phyloP scores from a whole-genome alignment of 2,888 invertebrate genomes.

The Lochmaea crataegi region DNA sequence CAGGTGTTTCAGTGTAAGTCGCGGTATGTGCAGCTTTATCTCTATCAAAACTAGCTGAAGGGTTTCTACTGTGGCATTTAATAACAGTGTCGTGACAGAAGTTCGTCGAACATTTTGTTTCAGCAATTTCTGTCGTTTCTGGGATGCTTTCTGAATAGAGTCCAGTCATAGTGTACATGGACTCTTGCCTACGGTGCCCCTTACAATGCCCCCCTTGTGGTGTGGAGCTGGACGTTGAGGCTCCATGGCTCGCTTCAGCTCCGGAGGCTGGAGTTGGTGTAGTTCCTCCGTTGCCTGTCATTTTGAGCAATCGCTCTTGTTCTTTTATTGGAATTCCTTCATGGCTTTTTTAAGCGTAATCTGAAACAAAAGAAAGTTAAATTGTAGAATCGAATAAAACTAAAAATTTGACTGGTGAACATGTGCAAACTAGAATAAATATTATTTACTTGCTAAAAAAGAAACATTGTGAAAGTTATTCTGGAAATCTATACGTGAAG shows the following conservation, averaged over 20 bases:
- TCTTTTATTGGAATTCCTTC: constrained; percentile 9
- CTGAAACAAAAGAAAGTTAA: constrained; percentile 8
- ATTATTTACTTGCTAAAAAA: neutral
- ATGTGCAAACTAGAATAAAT: no score
- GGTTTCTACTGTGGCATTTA: constrained; percentile 86
- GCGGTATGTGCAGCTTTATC: constrained; percentile 72
- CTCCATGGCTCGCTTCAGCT: constrained; percentile 38
- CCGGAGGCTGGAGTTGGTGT: constrained; percentile 16
- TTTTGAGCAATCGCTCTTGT: constrained; percentile 25
- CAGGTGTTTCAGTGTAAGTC: constrained; percentile 70
- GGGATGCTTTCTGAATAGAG: constrained; percentile 81
- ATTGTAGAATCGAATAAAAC: neutral
- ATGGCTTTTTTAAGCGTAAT: constrained; percentile 2
- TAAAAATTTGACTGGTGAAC: no score
- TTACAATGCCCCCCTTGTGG: constrained; percentile 54
- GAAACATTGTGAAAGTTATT: no score
- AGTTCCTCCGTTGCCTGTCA: constrained; percentile 34
- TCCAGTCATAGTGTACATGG: constrained; percentile 91
- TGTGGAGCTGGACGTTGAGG: constrained; percentile 42
- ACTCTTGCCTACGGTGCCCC: constrained; percentile 79
- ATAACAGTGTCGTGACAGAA: constrained; percentile 65
- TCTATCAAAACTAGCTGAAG: constrained; percentile 80
- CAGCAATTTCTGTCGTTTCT: constrained; percentile 69
- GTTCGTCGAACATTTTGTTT: constrained; percentile 57
- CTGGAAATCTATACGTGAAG: no score